phyloP scores from a whole-genome alignment of 2,888 invertebrate species.

The Ashinkailepas kermadecensis region DNA sequence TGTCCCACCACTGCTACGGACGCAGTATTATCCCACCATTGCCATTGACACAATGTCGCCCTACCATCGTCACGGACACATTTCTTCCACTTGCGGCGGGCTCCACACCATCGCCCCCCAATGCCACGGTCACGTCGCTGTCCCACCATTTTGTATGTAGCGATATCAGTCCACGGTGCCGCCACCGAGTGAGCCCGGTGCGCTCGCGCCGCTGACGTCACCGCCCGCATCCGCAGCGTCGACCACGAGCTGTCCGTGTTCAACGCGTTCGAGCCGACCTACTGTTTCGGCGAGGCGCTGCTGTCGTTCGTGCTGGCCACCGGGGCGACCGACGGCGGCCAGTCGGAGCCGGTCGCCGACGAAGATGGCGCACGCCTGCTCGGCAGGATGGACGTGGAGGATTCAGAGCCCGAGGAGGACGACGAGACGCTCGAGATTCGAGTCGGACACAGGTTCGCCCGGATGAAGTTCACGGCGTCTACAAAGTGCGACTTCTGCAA shows the following conservation, averaged over 20 bases:
- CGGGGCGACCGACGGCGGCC: constrained; percentile 30
- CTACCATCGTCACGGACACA: too few relatives aligned
- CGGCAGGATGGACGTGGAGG: not conserved
- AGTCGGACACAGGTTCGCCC: constrained; percentile 58
- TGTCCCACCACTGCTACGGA: too few relatives aligned
- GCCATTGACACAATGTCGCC: too few relatives aligned
- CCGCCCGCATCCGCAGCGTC: constrained; percentile 27
- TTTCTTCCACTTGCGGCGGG: too few relatives aligned
- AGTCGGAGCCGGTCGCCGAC: constrained; percentile 27
- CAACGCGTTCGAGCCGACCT: constrained; percentile 81
- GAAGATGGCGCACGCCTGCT: constrained; percentile 21
- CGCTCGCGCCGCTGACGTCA: too few relatives aligned
- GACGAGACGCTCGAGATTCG: constrained; percentile 30
- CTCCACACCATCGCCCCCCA: too few relatives aligned
- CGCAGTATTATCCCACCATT: too few relatives aligned
- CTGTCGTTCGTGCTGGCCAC: constrained; percentile 59
- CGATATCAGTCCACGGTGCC: too few relatives aligned
- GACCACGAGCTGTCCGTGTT: constrained; percentile 50
- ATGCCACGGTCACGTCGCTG: too few relatives aligned
- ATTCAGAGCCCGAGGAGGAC: not conserved
- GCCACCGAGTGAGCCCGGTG: too few relatives aligned
- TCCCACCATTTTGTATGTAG: too few relatives aligned
- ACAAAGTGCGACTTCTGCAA: constrained; percentile 90
- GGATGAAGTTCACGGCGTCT: constrained; percentile 79
- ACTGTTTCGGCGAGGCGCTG: constrained; percentile 85